Evolutionary conservation across 2,888 invertebrate genomes (phyloP).

Genomic region (Thyatira batis): DNA sequence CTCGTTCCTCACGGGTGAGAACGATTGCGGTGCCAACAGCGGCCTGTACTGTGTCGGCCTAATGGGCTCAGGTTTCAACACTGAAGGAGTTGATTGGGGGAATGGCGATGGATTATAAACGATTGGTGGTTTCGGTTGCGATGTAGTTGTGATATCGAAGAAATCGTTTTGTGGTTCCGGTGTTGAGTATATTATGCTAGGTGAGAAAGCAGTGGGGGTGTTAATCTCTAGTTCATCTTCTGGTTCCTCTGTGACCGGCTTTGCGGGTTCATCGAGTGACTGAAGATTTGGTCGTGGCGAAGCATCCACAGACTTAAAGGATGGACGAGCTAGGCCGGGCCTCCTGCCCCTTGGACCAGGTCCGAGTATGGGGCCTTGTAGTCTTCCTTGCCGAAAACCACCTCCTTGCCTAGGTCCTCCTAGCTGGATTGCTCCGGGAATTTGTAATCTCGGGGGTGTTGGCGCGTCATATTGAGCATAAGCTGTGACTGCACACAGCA

Average conservation of each 20-base stretch:
- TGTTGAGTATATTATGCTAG: constrained; percentile 62
- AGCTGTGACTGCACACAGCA: constrained; percentile 77
- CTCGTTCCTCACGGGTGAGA: constrained; percentile 67
- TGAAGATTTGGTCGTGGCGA: constrained; percentile 71
- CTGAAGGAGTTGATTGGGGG: constrained; percentile 66
- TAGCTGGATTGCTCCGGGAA: constrained; percentile 84
- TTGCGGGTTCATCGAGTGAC: constrained; percentile 78
- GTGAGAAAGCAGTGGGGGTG: constrained; percentile 77
- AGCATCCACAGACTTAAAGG: constrained; percentile 74
- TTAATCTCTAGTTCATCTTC: constrained; percentile 84
- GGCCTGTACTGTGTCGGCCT: constrained; percentile 76
- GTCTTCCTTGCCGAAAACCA: constrained; percentile 69
- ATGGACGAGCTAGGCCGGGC: constrained; percentile 69
- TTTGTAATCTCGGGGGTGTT: constrained; percentile 84
- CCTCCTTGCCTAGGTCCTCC: constrained; percentile 63
- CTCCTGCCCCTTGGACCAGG: constrained; percentile 60
- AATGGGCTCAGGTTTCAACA: constrained; percentile 64
- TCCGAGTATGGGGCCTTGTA: constrained; percentile 54
- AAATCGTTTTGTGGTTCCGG: constrained; percentile 74
- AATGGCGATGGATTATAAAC: constrained; percentile 70
- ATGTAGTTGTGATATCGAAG: constrained; percentile 71
- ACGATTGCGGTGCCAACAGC: constrained; percentile 61
- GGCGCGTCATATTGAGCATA: constrained; percentile 81
- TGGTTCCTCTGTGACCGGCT: constrained; percentile 86
- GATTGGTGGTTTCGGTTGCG: constrained; percentile 72